Evolutionary conservation across 2,113 vertebrate species (phyloP).

Genomic region (Pteropus alecto): DNA sequence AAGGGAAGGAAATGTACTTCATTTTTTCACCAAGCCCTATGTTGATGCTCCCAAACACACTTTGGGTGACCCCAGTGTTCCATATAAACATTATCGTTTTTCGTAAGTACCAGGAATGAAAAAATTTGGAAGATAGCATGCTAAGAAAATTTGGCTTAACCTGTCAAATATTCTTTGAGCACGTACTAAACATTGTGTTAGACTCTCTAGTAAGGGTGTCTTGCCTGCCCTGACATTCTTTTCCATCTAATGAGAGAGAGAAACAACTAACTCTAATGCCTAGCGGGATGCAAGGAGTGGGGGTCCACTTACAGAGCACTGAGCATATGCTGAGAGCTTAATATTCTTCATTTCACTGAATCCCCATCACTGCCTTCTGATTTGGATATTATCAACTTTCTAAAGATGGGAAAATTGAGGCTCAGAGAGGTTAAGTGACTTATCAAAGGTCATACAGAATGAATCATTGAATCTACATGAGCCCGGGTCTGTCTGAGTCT

Average conservation of each 20-base stretch:
- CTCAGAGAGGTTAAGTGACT: background rate
- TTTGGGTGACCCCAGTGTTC: background rate
- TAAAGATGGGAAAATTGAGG: background rate
- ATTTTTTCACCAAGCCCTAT: background rate
- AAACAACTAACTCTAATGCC: too few relatives aligned
- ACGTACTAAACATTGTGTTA: background rate
- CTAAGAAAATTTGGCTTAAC: background rate
- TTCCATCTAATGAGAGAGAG: background rate
- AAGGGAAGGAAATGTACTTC: background rate
- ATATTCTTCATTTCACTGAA: background rate
- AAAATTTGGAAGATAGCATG: background rate
- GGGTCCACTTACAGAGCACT: background rate
- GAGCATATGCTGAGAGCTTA: background rate
- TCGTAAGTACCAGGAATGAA: background rate
- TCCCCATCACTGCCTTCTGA: background rate
- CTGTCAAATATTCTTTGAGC: background rate
- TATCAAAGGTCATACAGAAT: background rate
- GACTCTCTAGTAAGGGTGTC: rapidly evolving
- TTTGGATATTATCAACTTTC: background rate
- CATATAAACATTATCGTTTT: background rate
- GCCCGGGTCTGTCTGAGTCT: background rate
- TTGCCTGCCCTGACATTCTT: background rate
- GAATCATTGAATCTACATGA: background rate
- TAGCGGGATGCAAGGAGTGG: rapidly evolving
- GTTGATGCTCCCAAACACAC: rapidly evolving